A percentile compares a stretch with the other conserved stretches of the same genome.
phyloP scores from a whole-genome alignment of 2,888 invertebrate genomes.

The Andrena praecox region DNA sequence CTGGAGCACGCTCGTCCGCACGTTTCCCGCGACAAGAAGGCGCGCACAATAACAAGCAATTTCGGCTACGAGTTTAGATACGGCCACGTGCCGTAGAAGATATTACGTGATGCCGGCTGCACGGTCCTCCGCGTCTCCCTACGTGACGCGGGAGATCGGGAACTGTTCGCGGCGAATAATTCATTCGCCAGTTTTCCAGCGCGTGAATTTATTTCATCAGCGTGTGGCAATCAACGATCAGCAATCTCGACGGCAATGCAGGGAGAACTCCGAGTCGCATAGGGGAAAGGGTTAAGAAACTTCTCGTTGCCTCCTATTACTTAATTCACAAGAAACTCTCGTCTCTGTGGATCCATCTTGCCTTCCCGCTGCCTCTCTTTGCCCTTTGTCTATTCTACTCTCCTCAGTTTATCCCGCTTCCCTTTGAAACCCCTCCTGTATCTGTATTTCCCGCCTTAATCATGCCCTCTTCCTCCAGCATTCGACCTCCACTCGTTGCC shows the following conservation, averaged over 20 bases:
- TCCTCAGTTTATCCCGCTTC: slow-evolving; percentile 5
- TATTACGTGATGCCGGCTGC: slow-evolving; percentile 60
- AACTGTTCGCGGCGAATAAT: slow-evolving; percentile 31
- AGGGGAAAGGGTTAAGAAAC: no score
- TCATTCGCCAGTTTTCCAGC: neutral
- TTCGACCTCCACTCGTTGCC: slow-evolving; percentile 28
- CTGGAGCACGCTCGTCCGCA: slow-evolving; percentile 48
- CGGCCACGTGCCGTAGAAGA: slow-evolving; percentile 63
- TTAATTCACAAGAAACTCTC: no score
- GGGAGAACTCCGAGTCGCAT: no score
- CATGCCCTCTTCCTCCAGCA: slow-evolving; percentile 37
- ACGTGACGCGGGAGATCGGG: slow-evolving; percentile 39
- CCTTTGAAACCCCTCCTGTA: neutral
- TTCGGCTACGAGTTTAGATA: slow-evolving; percentile 66
- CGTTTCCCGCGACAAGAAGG: slow-evolving; percentile 55
- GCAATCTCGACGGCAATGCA: no score
- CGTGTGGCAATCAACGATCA: neutral
- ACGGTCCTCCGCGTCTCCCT: slow-evolving; percentile 26
- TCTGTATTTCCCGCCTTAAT: slow-evolving; percentile 18
- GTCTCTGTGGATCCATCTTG: neutral
- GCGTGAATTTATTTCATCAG: neutral
- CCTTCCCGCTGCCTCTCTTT: no score
- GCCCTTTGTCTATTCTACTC: neutral
- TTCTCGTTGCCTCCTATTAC: no score
- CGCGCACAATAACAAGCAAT: slow-evolving; percentile 65